Evolutionary conservation across 1,140 invertebrate genomes (phyloP).

Genomic region (Hypsibius dujardini): DNA sequence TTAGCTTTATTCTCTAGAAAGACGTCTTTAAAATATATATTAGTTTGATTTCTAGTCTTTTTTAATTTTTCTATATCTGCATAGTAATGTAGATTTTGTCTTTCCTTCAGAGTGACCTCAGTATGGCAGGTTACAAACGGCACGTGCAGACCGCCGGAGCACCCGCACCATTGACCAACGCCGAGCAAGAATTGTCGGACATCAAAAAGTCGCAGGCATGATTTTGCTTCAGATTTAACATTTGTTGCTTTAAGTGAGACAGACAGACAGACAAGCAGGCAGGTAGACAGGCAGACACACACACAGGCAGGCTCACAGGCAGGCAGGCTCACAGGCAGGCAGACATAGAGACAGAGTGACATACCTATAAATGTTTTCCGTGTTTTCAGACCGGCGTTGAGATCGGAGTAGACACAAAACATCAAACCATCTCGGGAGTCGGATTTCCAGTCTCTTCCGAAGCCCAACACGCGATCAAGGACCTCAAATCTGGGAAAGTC

Average conservation of each 20-base stretch:
- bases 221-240: background rate
- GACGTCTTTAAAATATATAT: too few relatives aligned
- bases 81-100: constrained; percentile 6
- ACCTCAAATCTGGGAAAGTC: constrained; percentile 36
- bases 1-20: too few relatives aligned
- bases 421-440: constrained; percentile 75
- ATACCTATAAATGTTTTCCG: background rate
- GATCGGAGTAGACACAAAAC: constrained; percentile 61
- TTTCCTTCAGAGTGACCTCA: constrained; percentile 51
- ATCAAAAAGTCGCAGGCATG: constrained; percentile 49
- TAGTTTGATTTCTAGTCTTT: constrained; percentile 16
- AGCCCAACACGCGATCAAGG: constrained; percentile 50
- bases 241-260: background rate
- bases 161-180: constrained; percentile 66
- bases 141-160: constrained; percentile 55
- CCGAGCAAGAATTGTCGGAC: constrained; percentile 70
- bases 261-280: constrained; percentile 21
- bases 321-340: too few relatives aligned
- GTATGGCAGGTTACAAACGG: constrained; percentile 56
- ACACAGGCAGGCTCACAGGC: too few relatives aligned
- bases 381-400: constrained; percentile 44
- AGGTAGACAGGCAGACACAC: too few relatives aligned
- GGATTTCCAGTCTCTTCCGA: constrained; percentile 73
- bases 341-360: too few relatives aligned
- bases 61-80: constrained; percentile 22